Percentiles rank a stretch among this genome's conserved stretches.
Conservation (phyloP, 2,888 invertebrate genomes). For the Andricus quercusramuli region DNA sequence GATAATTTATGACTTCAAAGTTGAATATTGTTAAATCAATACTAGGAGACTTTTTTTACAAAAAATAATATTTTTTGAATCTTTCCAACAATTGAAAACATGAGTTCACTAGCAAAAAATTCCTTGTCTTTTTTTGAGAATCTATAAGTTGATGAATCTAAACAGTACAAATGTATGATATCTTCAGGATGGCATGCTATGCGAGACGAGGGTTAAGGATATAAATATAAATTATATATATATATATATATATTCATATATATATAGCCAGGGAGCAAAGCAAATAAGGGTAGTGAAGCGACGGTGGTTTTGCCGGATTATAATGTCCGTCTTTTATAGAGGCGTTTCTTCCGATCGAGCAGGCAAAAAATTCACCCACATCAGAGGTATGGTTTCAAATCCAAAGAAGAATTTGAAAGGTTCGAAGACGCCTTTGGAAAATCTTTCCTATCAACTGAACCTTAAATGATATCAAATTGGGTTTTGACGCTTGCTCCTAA, state of each 20-base stretch:
- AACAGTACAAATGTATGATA: conserved; percentile 3
- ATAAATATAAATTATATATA: too few relatives aligned
- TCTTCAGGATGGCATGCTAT: background rate
- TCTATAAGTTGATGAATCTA: background rate
- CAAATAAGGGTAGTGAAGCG: background rate
- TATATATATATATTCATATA: background rate
- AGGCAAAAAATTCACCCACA: conserved; percentile 3
- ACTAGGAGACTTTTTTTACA: too few relatives aligned
- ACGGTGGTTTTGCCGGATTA: background rate
- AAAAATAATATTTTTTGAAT: too few relatives aligned
- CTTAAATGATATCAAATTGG: conserved; percentile 15
- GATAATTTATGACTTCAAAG: background rate
- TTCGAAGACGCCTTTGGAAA: background rate
- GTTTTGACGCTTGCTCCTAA: background rate
- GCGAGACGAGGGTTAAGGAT: background rate
- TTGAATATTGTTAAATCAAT: background rate
- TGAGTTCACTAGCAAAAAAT: background rate
- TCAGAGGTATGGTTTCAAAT: background rate
- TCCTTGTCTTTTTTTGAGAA: background rate
- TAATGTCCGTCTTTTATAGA: conserved; percentile 5
- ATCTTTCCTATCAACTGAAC: conserved; percentile 8
- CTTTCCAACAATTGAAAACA: background rate
- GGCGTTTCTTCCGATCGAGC: background rate
- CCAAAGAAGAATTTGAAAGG: background rate
- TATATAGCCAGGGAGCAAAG: background rate